Evolutionary conservation across 1,140 invertebrate species (phyloP).

Genomic region (Heliothis subflexa): DNA sequence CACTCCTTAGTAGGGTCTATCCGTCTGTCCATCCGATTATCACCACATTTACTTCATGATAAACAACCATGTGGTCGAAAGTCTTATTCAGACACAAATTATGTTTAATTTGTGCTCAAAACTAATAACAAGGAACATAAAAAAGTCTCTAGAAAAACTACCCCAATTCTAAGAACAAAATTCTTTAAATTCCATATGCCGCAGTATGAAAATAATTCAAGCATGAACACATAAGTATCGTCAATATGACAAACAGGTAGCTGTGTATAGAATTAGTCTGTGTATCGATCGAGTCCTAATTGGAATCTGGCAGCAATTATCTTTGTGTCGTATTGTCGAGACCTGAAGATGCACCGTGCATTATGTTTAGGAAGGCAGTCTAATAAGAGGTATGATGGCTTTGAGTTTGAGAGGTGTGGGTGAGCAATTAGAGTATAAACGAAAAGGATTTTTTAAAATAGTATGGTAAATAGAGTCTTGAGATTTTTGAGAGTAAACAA

Average conservation of each 20-base stretch:
- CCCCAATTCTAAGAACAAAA: not conserved
- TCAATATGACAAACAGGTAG: not conserved
- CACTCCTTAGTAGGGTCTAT: too few relatives aligned
- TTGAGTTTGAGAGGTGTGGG: not conserved
- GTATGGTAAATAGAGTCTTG: not conserved
- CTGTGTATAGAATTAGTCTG: conserved; percentile 30
- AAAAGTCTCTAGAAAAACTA: not conserved
- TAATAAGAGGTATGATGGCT: not conserved
- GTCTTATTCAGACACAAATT: too few relatives aligned
- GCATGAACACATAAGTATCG: not conserved
- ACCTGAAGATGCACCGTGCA: conserved; percentile 7
- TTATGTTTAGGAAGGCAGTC: not conserved
- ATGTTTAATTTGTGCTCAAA: too few relatives aligned
- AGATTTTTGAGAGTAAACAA: too few relatives aligned
- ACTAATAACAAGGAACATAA: not conserved
- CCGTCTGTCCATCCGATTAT: too few relatives aligned
- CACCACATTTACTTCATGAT: too few relatives aligned
- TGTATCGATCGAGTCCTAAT: conserved; percentile 22
- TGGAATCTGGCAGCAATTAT: conserved; percentile 36
- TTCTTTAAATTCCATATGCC: not conserved
- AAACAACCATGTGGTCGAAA: too few relatives aligned
- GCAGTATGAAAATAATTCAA: not conserved
- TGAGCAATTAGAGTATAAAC: too few relatives aligned
- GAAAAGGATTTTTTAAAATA: not conserved
- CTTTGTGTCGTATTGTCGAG: not conserved